Evolutionary conservation across 2,888 invertebrate genomes (phyloP).

Genomic region (Rhimphoctona megacephalus): DNA sequence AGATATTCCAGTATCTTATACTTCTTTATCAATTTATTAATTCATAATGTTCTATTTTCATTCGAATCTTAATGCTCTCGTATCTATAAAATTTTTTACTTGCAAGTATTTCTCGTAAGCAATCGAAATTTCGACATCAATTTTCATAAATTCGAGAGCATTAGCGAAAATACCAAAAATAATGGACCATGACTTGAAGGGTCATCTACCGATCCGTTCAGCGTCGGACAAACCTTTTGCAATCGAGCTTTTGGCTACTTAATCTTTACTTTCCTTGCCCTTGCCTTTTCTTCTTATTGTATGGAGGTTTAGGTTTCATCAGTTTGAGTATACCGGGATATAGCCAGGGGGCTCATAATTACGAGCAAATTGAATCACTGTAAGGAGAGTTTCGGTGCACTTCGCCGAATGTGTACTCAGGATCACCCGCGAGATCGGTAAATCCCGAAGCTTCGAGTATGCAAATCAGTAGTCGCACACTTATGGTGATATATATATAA

Average conservation of each 20-base stretch:
- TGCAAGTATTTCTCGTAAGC: neutral
- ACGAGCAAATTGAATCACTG: constrained; percentile 58
- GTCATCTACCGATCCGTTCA: neutral
- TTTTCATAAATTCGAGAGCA: neutral
- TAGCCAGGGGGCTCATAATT: constrained; percentile 57
- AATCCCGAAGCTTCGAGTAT: constrained; percentile 53
- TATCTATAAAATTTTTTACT: too few species aligned
- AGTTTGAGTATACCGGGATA: constrained; percentile 31
- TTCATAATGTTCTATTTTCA: neutral
- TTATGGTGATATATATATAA: constrained; percentile 44
- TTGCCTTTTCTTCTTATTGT: constrained; percentile 8
- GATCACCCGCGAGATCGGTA: constrained; percentile 54
- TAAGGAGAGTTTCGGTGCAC: constrained; percentile 46
- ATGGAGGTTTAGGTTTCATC: constrained; percentile 35
- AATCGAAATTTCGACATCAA: neutral
- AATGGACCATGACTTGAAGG: neutral
- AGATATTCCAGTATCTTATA: neutral
- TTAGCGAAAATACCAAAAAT: neutral
- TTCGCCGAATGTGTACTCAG: constrained; percentile 31
- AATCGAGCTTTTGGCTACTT: neutral
- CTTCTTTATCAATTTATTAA: neutral
- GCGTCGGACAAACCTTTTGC: neutral
- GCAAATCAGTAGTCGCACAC: constrained; percentile 67
- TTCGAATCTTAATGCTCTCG: neutral
- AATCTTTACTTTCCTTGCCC: neutral